Conservation (phyloP, 1,140 invertebrate species). For the Drosophila sechellia region DNA sequence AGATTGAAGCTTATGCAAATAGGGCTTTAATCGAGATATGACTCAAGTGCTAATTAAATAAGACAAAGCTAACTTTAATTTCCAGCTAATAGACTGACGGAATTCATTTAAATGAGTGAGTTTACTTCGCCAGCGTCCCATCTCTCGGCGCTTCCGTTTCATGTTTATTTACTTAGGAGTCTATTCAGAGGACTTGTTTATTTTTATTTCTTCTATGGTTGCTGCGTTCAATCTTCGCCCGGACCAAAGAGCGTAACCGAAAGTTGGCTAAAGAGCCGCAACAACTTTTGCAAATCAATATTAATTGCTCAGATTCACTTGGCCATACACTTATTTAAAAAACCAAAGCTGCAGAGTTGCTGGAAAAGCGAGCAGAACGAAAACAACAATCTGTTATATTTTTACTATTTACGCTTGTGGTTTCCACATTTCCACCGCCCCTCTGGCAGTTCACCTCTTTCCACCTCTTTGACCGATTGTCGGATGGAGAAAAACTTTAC, state of each 20-base stretch:
- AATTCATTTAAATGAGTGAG: constrained; percentile 3
- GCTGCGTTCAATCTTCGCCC: constrained; percentile 17
- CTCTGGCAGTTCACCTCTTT: constrained; percentile 13
- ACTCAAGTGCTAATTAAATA: constrained; percentile 42
- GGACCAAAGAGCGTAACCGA: constrained; percentile 10
- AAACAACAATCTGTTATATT: constrained; percentile 71
- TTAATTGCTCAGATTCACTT: constrained; percentile 59
- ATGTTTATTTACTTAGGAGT: not conserved
- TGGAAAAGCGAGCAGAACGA: constrained; percentile 11
- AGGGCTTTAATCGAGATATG: constrained; percentile 22
- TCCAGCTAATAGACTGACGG: constrained; percentile 7
- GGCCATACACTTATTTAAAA: constrained; percentile 53
- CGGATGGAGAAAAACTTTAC: constrained; percentile 60
- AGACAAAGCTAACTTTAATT: constrained; percentile 35
- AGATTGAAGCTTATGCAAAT: constrained; percentile 45
- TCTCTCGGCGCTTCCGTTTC: not conserved
- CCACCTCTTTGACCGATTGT: constrained; percentile 56
- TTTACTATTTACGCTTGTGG: constrained; percentile 62
- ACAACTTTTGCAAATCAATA: constrained; percentile 59
- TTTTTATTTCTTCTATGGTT: constrained; percentile 27
- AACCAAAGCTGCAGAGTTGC: constrained; percentile 7
- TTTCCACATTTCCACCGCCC: constrained; percentile 13
- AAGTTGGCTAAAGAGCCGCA: constrained; percentile 24
- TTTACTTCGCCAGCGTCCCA: not conserved
- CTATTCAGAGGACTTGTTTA: constrained; percentile 4